Evolutionary conservation across 2,888 invertebrate species (phyloP).

Genomic region (Drosophila neoperkinsi): DNA sequence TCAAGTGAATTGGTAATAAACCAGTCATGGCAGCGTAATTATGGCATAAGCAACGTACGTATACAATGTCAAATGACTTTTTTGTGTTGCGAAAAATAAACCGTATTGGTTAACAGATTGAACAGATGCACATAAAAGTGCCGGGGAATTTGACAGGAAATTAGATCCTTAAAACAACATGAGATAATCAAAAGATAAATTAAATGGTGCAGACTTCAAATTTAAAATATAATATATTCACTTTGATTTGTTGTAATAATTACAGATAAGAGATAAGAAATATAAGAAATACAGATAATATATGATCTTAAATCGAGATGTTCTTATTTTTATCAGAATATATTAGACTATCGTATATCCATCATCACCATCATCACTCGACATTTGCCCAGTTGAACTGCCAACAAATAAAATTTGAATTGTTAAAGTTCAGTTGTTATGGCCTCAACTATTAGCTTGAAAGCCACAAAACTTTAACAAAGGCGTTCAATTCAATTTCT

Average conservation of each 20-base stretch:
- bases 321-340: background rate
- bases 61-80: constrained; percentile 16
- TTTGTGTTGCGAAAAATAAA: constrained; percentile 1
- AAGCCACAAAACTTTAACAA: constrained; percentile 27
- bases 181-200: background rate
- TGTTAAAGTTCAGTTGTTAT: constrained; percentile 6
- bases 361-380: background rate
- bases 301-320: background rate
- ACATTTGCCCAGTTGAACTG: background rate
- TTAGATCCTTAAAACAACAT: background rate
- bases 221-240: background rate
- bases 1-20: constrained; percentile 34
- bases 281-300: too few relatives aligned
- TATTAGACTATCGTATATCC: too few relatives aligned
- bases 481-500: constrained; percentile 58
- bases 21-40: constrained; percentile 34
- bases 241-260: background rate
- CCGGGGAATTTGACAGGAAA: background rate
- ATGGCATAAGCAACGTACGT: constrained; percentile 15
- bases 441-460: constrained; percentile 25
- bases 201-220: background rate
- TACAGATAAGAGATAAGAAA: background rate
- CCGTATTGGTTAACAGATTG: background rate
- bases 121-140: background rate
- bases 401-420: background rate